Evolutionary conservation across 2,888 invertebrate species (phyloP).

Genomic region (Anoncus sp.): DNA sequence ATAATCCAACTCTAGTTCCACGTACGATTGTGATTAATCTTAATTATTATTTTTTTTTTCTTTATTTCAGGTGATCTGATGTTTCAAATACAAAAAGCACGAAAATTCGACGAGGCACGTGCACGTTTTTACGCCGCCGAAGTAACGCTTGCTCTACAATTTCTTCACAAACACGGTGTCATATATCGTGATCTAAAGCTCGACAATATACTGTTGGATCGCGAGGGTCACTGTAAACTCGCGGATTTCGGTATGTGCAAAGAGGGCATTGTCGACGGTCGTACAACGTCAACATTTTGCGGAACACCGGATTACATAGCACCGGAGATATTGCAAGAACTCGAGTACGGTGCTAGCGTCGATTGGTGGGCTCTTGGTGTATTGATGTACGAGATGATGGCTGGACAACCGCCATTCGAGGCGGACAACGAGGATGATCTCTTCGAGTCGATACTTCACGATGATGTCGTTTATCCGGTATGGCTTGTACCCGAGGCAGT

Average conservation of each 20-base stretch:
- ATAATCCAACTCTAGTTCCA: too few species aligned
- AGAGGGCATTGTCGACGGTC: constrained; percentile 95
- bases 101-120: constrained; percentile 98
- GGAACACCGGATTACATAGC: constrained; percentile 99
- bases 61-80: constrained; percentile 90
- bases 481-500: constrained; percentile 97
- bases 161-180: constrained; percentile 98
- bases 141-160: constrained; percentile 98
- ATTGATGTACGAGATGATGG: constrained; percentile 99
- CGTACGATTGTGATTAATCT: neutral
- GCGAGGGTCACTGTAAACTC: constrained; percentile 97
- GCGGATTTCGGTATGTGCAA: constrained; percentile 99
- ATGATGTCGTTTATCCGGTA: constrained; percentile 99
- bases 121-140: constrained; percentile 99
- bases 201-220: constrained; percentile 98
- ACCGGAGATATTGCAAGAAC: constrained; percentile 97
- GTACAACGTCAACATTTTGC: constrained; percentile 96
- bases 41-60: constrained; percentile 1
- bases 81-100: constrained; percentile 99
- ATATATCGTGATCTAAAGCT: constrained; percentile 99
- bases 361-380: constrained; percentile 99
- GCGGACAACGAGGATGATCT: constrained; percentile 99
- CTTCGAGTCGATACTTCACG: constrained; percentile 99
- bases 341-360: constrained; percentile 95
- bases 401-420: constrained; percentile 99